Evolutionary conservation across 2,888 invertebrate species (phyloP).

Genomic region (Conchocele bisecta): DNA sequence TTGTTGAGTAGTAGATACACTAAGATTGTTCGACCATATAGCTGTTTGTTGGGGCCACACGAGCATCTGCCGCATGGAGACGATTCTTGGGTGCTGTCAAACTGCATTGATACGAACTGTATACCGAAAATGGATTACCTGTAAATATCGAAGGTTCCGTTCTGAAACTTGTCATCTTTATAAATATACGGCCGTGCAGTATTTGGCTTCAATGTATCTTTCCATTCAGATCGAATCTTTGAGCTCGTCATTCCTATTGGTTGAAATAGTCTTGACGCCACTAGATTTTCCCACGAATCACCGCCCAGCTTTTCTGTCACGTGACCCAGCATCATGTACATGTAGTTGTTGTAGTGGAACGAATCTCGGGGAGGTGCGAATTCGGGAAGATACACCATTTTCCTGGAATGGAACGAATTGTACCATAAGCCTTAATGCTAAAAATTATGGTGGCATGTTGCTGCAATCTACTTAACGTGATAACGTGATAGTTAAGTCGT

Average conservation of each 20-base stretch:
- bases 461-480: too few relatives aligned
- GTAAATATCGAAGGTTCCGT: constrained; percentile 24
- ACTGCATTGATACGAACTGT: neutral
- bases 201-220: constrained; percentile 11
- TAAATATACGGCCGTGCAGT: constrained; percentile 42
- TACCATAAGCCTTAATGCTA: too few relatives aligned
- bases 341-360: constrained; percentile 55
- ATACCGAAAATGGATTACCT: constrained; percentile 24
- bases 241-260: constrained; percentile 52
- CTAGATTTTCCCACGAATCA: constrained; percentile 43
- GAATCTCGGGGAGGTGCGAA: constrained; percentile 39
- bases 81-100: too few relatives aligned
- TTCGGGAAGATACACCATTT: constrained; percentile 50
- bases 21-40: too few relatives aligned
- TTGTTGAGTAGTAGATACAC: neutral
- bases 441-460: too few relatives aligned
- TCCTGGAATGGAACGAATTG: constrained; percentile 43
- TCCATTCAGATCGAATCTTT: constrained; percentile 11
- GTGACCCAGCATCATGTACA: constrained; percentile 53
- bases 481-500: too few relatives aligned
- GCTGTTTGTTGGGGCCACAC: too few relatives aligned
- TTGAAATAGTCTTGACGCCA: constrained; percentile 39
- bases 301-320: constrained; percentile 52
- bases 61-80: too few relatives aligned
- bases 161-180: constrained; percentile 27